phyloP scores from a whole-genome alignment of 2,888 invertebrate genomes.

The Pseudococcus viburni region DNA sequence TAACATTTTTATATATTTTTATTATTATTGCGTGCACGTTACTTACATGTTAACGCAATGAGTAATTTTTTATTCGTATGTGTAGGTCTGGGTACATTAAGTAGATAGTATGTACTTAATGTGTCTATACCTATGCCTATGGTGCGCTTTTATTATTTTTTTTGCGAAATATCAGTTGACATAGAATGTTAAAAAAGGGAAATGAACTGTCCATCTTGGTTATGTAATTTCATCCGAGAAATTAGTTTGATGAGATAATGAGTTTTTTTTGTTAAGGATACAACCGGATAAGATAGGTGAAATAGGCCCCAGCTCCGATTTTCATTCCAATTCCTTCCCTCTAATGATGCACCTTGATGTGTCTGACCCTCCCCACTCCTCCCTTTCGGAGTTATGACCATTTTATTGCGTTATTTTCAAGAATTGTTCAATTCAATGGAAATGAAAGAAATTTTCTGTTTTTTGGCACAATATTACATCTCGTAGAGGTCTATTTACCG shows the following conservation, averaged over 20 bases:
- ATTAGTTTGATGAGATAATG: conserved; percentile 34
- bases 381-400: too few relatives aligned
- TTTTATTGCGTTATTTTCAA: too few relatives aligned
- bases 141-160: not conserved
- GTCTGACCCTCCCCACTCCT: too few relatives aligned
- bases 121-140: not conserved
- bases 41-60: conserved; percentile 7
- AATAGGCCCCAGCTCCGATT: not conserved
- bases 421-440: too few relatives aligned
- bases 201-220: conserved; percentile 49
- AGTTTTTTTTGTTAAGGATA: not conserved
- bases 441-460: too few relatives aligned
- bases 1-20: conserved; percentile 22
- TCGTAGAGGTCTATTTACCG: too few relatives aligned
- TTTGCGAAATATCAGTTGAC: conserved; percentile 40
- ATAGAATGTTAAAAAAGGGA: conserved; percentile 36
- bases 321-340: not conserved
- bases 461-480: too few relatives aligned
- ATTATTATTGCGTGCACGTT: conserved; percentile 43
- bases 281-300: too few relatives aligned
- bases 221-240: not conserved
- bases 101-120: not conserved
- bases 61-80: conserved; percentile 41
- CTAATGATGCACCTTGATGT: too few relatives aligned
- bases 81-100: not conserved